Evolutionary conservation across 2,888 invertebrate genomes (phyloP), one percentile per base, ranked within the genome.

Genomic region (Alcis repandata): DNA sequence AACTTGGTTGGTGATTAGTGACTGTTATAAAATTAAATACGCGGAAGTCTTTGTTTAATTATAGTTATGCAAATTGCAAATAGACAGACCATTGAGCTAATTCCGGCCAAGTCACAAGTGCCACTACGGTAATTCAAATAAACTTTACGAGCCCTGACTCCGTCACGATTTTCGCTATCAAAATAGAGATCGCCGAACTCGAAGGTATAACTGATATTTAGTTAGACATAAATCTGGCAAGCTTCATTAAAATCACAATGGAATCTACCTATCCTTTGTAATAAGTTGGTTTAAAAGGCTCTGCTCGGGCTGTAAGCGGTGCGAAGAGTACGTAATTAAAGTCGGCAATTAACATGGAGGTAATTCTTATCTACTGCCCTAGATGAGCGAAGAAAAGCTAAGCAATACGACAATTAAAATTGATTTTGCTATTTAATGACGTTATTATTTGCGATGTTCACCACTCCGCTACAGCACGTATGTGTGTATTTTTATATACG

Each of bases 321-420:
- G 67, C 57, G 57, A 65, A 65, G 71, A 73, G 71, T 66, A 72
- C 71, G 73, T 76, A 78, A 82, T 79, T 78, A 79, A 77, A 79
- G 72, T 72, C 72, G 70, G 72, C 79, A 81, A 83, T 81, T 79
- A 80, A 76, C 75, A 75, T 73, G 69, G 72, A 70, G 68, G 73
- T 80, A 75, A 77, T 69, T 79, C 70, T 72, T 71, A 60, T 62
- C 20, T 51, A 13, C 11, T 38, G 51, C 13, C 51, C 51, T 22
- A 46, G n/a, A 11, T 36, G 36, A 36, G 36, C 11, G 36, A 11
- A 7, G 36, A 11, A 27, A 27, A 27, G 27, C 27, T 27, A 27
- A 4, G 3, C 2, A 27, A 27, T 27, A 4, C 6, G 6, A 6
- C 6, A 6, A 27, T 6, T 27, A 27, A 27, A 27, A 27, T 27